Evolutionary conservation across 2,888 invertebrate species (phyloP), one percentile per base, ranked within the genome.

Genomic region (Pycnomerus fuliginosus): DNA sequence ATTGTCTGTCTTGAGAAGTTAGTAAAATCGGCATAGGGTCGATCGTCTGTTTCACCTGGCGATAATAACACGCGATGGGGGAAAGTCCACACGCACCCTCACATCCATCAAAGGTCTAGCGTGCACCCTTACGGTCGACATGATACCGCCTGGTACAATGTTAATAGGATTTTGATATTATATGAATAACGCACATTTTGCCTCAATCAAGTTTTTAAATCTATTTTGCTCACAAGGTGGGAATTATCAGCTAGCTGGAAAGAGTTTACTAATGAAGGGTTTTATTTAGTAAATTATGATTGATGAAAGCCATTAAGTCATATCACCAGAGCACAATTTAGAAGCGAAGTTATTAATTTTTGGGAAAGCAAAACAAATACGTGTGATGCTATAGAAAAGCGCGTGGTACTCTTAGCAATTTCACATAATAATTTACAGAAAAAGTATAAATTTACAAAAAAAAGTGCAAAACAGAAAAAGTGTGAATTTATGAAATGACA

Each of bases 111-210:
- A 52, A 39, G 37, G 35, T 35, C 16, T 51, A 44, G 52, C 54
- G 48, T 54, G 51, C 45, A 49, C n/a, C n/a, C 47, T 41, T 50
- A 56, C 53, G 41, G 41, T 41, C 38, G 34, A 43, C 54, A 46
- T 59, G 60, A 56, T 56, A 59, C 60, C 37, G 53, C 40, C 55
- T 58, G 61, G 58, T 58, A 61, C 59, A 52, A 48, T 34, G 44
- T 50, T 48, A 54, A 53, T 50, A 48, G 48, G 49, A 51, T 53
- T 55, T 52, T 56, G 53, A 58, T 59, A 51, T 56, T 55, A 49
- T 50, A 50, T 52, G 48, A 48, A 48, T 43, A 43, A 48, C 34
- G 43, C 43, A 43, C 43, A 48, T 43, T 48, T 39, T 34, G 25
- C 34, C 16, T 16, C 46, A 40, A 46, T 41, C 47, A 33, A 25